phyloP scores from a whole-genome alignment of 1,140 invertebrate genomes.

The Drosophila mayri region DNA sequence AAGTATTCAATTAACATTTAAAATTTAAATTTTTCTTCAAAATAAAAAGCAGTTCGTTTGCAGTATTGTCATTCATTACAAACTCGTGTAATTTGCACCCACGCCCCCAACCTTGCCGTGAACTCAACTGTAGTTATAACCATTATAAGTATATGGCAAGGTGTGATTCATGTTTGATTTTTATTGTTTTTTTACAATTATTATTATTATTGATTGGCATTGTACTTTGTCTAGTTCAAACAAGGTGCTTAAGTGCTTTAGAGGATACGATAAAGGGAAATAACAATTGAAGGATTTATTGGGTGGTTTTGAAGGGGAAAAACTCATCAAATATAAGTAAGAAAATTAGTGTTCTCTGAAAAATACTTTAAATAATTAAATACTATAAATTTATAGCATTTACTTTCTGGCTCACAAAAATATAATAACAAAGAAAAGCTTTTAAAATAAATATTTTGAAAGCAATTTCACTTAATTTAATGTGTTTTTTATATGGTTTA shows the following conservation, averaged over 20 bases:
- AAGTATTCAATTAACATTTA: slow-evolving; percentile 6
- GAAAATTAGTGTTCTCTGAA: too few species aligned
- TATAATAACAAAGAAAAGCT: not conserved
- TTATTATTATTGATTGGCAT: slow-evolving; percentile 13
- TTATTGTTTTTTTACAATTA: slow-evolving; percentile 8
- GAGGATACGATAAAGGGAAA: not conserved
- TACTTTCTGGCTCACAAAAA: not conserved
- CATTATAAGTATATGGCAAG: not conserved
- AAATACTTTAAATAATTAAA: too few species aligned
- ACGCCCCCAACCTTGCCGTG: slow-evolving; percentile 13
- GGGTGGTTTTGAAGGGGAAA: not conserved
- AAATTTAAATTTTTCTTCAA: not conserved
- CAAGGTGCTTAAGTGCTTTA: slow-evolving; percentile 10
- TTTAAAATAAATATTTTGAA: not conserved
- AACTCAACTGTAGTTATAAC: slow-evolving; percentile 1
- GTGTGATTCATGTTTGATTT: slow-evolving; percentile 36
- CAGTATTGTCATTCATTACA: slow-evolving; percentile 12
- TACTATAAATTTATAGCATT: too few species aligned
- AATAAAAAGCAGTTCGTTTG: slow-evolving; percentile 28
- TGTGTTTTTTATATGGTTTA: not conserved
- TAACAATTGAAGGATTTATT: not conserved
- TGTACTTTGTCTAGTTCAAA: slow-evolving; percentile 19
- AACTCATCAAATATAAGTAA: not conserved
- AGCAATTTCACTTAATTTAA: not conserved
- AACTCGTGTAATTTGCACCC: slow-evolving; percentile 49